Evolutionary conservation across 2,888 invertebrate genomes (phyloP), one percentile per base, ranked within the genome.

Genomic region (Pollenia griseotomentosa): DNA sequence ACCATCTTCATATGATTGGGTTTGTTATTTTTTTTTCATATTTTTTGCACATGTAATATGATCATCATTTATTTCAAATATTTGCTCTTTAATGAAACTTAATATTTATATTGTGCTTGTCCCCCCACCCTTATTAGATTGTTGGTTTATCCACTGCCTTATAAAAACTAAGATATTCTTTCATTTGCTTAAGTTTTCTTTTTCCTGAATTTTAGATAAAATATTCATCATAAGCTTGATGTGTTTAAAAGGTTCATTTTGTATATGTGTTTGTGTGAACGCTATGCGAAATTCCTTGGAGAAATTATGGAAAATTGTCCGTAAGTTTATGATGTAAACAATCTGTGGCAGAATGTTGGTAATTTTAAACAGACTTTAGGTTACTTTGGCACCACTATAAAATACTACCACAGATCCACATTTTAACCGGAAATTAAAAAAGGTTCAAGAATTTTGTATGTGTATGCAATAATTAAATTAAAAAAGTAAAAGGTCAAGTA

Each of bases 251-350:
- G 55, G 57, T 66, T 53, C 48, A 74, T 75, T 75, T 61, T 71
- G 16, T 33, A 33, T 46, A 55, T 51, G 40, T 59, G 19, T 12
- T n/a, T 51, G 61, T 33, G 33, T 33, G 33, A 33, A 33, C 51
- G 11, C 19, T 46, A 44, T 61, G 53, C 14, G 14, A 44, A 71
- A 81, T 65, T 77, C 85, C 79, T 81, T 44, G n/a, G 85, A 81
- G 81, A 85, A 85, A 80, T 85, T 77, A 85, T 73, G 71, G 66
- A 65, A 81, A 77, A 77, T 77, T 85, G 81, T 77, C 71, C 81
- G 77, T 65, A 77, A 61, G 68, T 23, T 75, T 68, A 40, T 61
- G 51, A 68, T 59, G 66, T 59, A 59, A 51, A 59, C 48, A 51
- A 19, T 68, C 23, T 68, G 33, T 44, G 61, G 66, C 23, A 51